Base-by-base conservation (phyloP, 2,888 invertebrate species). In the Zaprionus obscuricornis region DNA sequence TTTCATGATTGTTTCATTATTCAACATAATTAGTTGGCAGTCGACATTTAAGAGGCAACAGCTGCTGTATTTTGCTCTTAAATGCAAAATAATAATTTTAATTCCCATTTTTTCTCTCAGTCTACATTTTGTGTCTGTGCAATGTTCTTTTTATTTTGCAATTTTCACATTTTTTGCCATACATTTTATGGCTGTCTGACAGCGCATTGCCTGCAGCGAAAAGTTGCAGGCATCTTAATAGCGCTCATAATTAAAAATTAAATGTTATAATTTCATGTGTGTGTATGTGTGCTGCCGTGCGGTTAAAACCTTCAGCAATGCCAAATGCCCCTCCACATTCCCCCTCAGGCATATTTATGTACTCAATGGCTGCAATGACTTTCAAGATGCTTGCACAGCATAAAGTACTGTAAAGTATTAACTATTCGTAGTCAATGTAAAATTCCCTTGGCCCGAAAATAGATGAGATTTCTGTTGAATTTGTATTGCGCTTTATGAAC, bases 211-310 rank as follows among this genome's bases (percentile, higher is more conserved):
- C 57, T 65, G 57, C 27, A 70, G 74, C 56, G 55, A 66, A 76
- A 79, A 79, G 59, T 83, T 83, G 52, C 68, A 57, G 70, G 65
- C 66, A 76, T 78, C 70, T 83, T 78, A 83, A 78, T 79, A 79
- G 68, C 71, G 64, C 74, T 76, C 77, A 79, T 83, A 79, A 79
- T 83, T 79, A 83, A 83, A 83, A 74, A 83, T 81, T 74, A 74
- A 79, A 83, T 81, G 71, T 60, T 66, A 64, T 79, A 74, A 83
- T 84, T 76, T 74, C 62, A 54, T 79, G 64, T 79, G 83, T 66
- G 79, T 62, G 5, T 59, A 66, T 65, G 59, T 58, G 8, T 7
- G 6, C 8, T 56, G 29, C 56, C 50, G 56, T 78, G 76, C 51
- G 74, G 75, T 54, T 63, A n/a, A n/a, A n/a, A n/a, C n/a, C n/a